These are phyloP conservation scores for Lasius platythorax DNA, from an alignment of 2,888 invertebrate species.

Conservation along the genomic window DNA sequence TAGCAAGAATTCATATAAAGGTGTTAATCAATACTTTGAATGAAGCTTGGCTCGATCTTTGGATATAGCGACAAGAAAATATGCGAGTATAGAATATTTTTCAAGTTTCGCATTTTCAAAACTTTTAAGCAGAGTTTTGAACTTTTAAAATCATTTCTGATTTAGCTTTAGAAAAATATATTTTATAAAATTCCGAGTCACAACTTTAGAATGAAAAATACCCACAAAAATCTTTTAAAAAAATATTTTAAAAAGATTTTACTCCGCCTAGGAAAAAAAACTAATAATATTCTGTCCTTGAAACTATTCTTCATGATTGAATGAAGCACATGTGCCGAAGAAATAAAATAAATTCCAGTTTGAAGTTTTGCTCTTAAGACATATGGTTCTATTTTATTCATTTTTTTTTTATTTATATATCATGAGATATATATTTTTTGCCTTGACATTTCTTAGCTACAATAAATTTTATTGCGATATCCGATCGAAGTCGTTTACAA, in stretches of 20 bases:
- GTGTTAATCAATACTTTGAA: not conserved
- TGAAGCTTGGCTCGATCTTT: not conserved
- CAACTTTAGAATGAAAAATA: not conserved
- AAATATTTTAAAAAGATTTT: not conserved
- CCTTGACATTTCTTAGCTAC: not conserved
- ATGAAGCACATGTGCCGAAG: not conserved
- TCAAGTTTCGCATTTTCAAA: not conserved
- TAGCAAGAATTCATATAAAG: conserved; percentile 24
- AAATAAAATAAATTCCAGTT: not conserved
- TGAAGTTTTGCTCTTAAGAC: not conserved
- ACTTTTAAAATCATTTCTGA: not conserved
- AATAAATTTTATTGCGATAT: not conserved
- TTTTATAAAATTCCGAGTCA: not conserved
- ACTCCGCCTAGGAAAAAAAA: not conserved
- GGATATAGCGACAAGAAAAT: not conserved
- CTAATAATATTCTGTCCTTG: not conserved
- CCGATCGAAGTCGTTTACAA: not conserved
- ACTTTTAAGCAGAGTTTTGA: not conserved
- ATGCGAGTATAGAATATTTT: not conserved
- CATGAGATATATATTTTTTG: not conserved
- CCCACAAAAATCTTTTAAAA: not conserved
- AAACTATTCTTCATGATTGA: not conserved
- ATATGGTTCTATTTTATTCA: not conserved
- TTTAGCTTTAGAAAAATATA: not conserved
- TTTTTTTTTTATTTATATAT: not conserved